Evolutionary conservation across 1,140 invertebrate species (phyloP).

Genomic region (Pteromalus puparum): DNA sequence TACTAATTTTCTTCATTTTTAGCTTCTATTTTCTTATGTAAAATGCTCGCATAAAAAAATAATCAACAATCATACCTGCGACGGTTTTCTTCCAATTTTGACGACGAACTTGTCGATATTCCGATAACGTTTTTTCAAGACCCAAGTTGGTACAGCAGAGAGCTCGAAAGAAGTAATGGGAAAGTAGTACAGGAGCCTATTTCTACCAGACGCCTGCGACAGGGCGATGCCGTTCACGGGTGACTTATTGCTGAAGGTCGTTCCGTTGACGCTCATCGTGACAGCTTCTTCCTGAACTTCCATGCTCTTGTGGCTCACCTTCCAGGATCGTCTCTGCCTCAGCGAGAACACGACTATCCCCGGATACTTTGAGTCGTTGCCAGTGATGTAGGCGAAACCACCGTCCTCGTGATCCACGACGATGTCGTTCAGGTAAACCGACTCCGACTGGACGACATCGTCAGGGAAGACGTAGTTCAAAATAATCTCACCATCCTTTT

Average conservation of each 20-base stretch:
- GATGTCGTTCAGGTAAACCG: slow-evolving; percentile 80
- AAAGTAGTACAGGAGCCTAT: slow-evolving; percentile 79
- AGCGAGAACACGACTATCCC: slow-evolving; percentile 82
- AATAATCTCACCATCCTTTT: slow-evolving; percentile 66
- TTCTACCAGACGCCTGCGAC: slow-evolving; percentile 72
- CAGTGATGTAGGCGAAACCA: slow-evolving; percentile 82
- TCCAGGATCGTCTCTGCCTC: slow-evolving; percentile 80
- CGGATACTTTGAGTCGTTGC: slow-evolving; percentile 79
- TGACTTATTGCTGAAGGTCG: slow-evolving; percentile 74
- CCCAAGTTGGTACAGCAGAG: slow-evolving; percentile 78
- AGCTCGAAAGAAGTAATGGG: slow-evolving; percentile 80
- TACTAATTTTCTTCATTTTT: too few relatives aligned
- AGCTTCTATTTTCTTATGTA: too few relatives aligned
- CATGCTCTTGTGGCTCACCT: slow-evolving; percentile 81
- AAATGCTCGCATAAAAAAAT: too few relatives aligned
- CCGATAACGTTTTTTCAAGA: slow-evolving; percentile 73
- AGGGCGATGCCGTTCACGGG: slow-evolving; percentile 82
- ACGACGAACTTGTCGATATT: slow-evolving; percentile 70
- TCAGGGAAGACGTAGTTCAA: slow-evolving; percentile 69
- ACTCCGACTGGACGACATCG: slow-evolving; percentile 73
- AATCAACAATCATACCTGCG: slow-evolving; percentile 67
- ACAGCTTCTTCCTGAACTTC: slow-evolving; percentile 76
- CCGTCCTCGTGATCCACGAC: slow-evolving; percentile 82
- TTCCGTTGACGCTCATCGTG: slow-evolving; percentile 76
- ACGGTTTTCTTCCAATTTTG: slow-evolving; percentile 77